These are phyloP conservation scores for Alectoris magna DNA, from an alignment of 2,797 vertebrate genomes.

Conservation along the genomic window DNA sequence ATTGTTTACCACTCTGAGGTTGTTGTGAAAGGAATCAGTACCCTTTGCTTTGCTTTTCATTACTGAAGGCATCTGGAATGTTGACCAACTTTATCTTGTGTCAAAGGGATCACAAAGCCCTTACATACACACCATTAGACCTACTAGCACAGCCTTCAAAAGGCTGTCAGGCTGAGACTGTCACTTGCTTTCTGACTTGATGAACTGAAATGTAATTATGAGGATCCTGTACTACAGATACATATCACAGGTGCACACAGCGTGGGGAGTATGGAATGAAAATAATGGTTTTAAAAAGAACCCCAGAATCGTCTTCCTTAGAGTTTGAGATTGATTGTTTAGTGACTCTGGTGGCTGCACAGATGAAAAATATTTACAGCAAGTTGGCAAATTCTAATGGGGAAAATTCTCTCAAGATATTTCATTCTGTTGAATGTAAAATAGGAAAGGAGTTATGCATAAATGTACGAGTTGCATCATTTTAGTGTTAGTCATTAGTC, in stretches of 20 bases:
- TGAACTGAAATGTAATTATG: slow-evolving; percentile 54
- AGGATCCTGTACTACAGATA: slow-evolving; percentile 19
- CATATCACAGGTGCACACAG: neutral
- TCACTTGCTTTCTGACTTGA: slow-evolving; percentile 26
- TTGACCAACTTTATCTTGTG: slow-evolving; percentile 21
- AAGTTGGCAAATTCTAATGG: neutral
- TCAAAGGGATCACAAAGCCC: neutral
- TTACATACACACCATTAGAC: neutral
- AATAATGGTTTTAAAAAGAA: neutral
- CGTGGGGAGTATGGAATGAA: slow-evolving; percentile 11
- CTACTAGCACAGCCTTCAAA: slow-evolving; percentile 33
- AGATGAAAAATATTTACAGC: slow-evolving; percentile 23
- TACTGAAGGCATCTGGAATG: slow-evolving; percentile 29
- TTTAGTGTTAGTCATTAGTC: neutral
- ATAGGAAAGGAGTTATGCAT: neutral
- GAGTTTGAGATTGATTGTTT: neutral
- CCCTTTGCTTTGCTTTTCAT: slow-evolving; percentile 56
- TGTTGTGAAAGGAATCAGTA: slow-evolving; percentile 42
- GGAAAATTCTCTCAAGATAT: neutral
- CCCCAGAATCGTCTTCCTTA: slow-evolving; percentile 15
- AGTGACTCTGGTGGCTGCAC: neutral
- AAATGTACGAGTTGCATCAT: neutral
- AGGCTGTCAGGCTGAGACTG: slow-evolving; percentile 24
- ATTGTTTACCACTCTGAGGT: slow-evolving; percentile 38
- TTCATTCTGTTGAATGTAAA: neutral